Evolutionary conservation across 2,888 invertebrate genomes (phyloP), one percentile per base, ranked within the genome.

Genomic region (Cotesia congregata): DNA sequence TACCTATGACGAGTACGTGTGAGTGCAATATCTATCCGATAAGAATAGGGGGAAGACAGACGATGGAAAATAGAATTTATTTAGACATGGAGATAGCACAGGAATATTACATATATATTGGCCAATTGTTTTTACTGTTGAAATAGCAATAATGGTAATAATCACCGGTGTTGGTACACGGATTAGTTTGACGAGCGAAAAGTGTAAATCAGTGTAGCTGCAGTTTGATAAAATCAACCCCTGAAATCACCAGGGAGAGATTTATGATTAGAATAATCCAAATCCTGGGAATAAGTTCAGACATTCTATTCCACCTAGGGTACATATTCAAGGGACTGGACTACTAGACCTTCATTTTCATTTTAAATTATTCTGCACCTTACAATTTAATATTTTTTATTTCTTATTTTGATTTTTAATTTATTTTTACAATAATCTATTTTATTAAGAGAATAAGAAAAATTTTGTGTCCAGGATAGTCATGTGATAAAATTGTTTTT

Each of bases 1-100:
- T 30, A 30, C 30, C 30, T 84, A 85, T 85, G 86, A 85, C 84
- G 82, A 12, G 12, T 82, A 82, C 75, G 77, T 79, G 80, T 78
- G 78, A 50, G 50, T 50, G 50, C 50, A 50, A 12, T 50, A 50
- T 50, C 50, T 50, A 50, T 30, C 3, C 12, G 50, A 12, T 7
- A 12, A 50, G 4, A 50, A 12, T 50, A 12, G 12, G 50, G 12
- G 50, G 12, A 77, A 50, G 40, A 20, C 20, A 50, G 69, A 30
- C 50, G 50, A 15, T 41, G 39, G 30, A 59, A 59, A 64, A 69
- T 69, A 59, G 50, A 69, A 69, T 30, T 41, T 12, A 15, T 69
- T 69, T 69, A 41, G 69, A 68, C 68, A 15, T 17, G 15, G 30
- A 59, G 39, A 50, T 61, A 62, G 69, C n/a, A 50, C 7, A 12